Conservation (phyloP, 1,140 invertebrate species). For the Brachionus rotundiformis region DNA sequence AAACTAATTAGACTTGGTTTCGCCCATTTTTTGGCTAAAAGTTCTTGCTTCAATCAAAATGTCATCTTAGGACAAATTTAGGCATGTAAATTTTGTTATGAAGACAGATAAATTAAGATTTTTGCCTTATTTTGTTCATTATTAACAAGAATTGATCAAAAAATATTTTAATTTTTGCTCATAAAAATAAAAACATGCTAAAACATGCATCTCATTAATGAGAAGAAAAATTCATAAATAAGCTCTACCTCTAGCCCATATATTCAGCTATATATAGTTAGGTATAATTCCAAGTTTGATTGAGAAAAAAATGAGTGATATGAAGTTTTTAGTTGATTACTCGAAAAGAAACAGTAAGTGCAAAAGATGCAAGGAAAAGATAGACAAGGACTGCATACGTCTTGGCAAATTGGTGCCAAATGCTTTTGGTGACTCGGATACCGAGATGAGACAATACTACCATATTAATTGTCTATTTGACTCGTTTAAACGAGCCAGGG, state of each 20-base stretch:
- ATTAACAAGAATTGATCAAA: not conserved
- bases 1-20: too few relatives aligned
- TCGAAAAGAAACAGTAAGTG: slow-evolving; percentile 64
- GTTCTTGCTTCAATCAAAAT: too few relatives aligned
- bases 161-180: slow-evolving; percentile 22
- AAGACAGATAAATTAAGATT: not conserved
- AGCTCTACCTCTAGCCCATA: not conserved
- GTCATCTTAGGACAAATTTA: not conserved
- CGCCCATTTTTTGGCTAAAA: too few relatives aligned
- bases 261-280: not conserved
- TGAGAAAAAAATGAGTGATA: slow-evolving; percentile 39
- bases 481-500: slow-evolving; percentile 74
- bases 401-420: slow-evolving; percentile 75
- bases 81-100: not conserved
- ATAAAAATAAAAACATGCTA: not conserved
- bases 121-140: not conserved
- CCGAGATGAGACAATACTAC: slow-evolving; percentile 82
- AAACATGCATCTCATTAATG: slow-evolving; percentile 36
- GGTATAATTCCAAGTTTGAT: too few relatives aligned
- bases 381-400: slow-evolving; percentile 72
- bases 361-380: slow-evolving; percentile 80
- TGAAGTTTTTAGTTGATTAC: slow-evolving; percentile 33
- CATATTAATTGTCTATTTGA: slow-evolving; percentile 80
- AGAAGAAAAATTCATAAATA: slow-evolving; percentile 22
- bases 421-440: slow-evolving; percentile 72